Base-by-base conservation (phyloP, 2,113 vertebrate genomes). In the Ibidorhyncha struthersii region DNA sequence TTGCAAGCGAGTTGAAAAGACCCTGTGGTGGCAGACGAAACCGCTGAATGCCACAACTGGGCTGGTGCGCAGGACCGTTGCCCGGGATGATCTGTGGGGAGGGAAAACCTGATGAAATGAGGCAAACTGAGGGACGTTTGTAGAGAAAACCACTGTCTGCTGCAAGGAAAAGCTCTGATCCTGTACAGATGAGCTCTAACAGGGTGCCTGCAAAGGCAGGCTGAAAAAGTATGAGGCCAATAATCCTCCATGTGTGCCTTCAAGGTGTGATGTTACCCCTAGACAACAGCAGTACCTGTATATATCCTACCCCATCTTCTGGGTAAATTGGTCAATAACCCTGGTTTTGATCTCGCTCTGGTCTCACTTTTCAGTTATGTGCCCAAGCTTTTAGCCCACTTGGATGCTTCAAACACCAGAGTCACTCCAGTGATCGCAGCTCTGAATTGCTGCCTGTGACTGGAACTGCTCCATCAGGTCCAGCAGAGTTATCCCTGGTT, bases 391-490 rank as follows among this genome's bases (percentile, higher is more conserved):
- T 90, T 38, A 83, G 15, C 5, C 9, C 10, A 7, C 55, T 83
- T 59, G 47, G 21, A 17, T 34, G 21, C 38, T 84, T 63, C 1
- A 3, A 45, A 78, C 2, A 2, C 13, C 3, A 3, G 7, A 74
- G 26, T 73, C 4, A 1, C 13, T 86, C 26, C 70, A 45, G 10
- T 2, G 1, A 13, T 40, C 0, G 0, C n/a, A 65, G 25, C 27
- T 81, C 52, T 55, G 32, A 58, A 63, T 36, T 62, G 38, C 62
- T 84, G 25, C 18, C 30, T 76, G 19, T 11, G 78, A 26, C 25
- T 32, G 52, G 38, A 81, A 55, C 29, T 50, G 18, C 29, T 76
- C 19, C 15, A n/a, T 6, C 16, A 55, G 30, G 38, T 81, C 10
- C 59, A 62, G 50, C 15, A 61, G 17, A 69, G 20, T 47, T 43